These are phyloP conservation scores for Anastrepha ludens DNA, from an alignment of 1,140 invertebrate species.

Conservation along the genomic window DNA sequence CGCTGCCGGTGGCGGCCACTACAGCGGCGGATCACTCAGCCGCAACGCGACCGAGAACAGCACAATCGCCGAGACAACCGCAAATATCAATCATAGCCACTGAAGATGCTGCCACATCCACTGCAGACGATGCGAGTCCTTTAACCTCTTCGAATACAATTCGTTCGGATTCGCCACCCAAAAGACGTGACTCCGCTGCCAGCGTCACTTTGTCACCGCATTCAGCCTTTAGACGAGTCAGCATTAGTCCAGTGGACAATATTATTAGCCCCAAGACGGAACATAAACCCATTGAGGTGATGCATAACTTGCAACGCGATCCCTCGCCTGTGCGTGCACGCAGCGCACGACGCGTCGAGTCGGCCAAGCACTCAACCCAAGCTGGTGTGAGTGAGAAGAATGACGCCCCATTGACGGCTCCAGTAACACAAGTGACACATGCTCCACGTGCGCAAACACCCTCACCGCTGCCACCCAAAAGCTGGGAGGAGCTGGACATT, in stretches of 20 bases:
- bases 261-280: conserved; percentile 75
- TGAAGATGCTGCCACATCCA: neutral
- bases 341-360: conserved; percentile 53
- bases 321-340: conserved; percentile 74
- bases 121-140: neutral
- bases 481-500: conserved; percentile 77
- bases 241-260: conserved; percentile 74
- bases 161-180: conserved; percentile 52
- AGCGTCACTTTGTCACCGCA: conserved; percentile 58
- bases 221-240: conserved; percentile 63
- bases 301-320: conserved; percentile 79
- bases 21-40: conserved; percentile 56
- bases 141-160: neutral
- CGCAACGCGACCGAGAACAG: conserved; percentile 27
- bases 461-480: conserved; percentile 62
- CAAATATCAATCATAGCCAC: neutral
- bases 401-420: neutral
- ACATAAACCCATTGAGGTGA: conserved; percentile 79
- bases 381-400: neutral
- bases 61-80: neutral
- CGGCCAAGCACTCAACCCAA: neutral
- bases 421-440: neutral
- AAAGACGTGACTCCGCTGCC: neutral
- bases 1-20: conserved; percentile 58
- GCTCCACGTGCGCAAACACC: conserved; percentile 50